phyloP scores from a whole-genome alignment of 2,797 vertebrate genomes.

The Amblyopsis hoosieri region DNA sequence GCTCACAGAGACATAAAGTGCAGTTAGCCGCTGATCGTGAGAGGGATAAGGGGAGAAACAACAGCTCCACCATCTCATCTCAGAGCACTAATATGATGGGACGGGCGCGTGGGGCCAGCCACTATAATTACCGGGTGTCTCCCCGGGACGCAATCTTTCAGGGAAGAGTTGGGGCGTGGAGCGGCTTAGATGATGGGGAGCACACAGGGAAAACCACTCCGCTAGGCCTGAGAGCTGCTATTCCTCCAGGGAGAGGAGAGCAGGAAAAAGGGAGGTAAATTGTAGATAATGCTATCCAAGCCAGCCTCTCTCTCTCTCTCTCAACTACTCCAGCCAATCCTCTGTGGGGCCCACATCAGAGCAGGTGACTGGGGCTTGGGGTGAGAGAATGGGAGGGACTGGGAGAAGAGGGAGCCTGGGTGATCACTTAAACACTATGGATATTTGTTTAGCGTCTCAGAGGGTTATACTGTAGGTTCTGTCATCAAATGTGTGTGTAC shows the following conservation, averaged over 20 bases:
- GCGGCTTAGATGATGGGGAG: constrained; percentile 63
- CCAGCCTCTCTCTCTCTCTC: constrained; percentile 69
- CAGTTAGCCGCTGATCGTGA: constrained; percentile 61
- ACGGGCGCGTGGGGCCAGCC: constrained; percentile 67
- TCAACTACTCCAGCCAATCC: too few species aligned
- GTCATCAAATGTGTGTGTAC: constrained; percentile 48
- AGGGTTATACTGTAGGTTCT: constrained; percentile 33
- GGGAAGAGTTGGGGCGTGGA: constrained; percentile 59
- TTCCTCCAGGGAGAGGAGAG: constrained; percentile 67
- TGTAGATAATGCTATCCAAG: constrained; percentile 75
- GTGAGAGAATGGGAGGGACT: constrained; percentile 47
- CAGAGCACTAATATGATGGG: constrained; percentile 76
- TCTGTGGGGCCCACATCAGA: constrained; percentile 73
- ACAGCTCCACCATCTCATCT: constrained; percentile 73
- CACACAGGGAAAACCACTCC: constrained; percentile 73
- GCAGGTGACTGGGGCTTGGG: constrained; percentile 62
- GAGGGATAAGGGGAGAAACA: constrained; percentile 73
- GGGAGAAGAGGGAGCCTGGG: constrained; percentile 41
- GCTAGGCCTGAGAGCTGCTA: constrained; percentile 71
- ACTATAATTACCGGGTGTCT: constrained; percentile 81
- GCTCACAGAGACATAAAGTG: constrained; percentile 38
- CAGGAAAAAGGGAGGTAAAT: constrained; percentile 70
- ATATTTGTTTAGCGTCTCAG: constrained; percentile 72
- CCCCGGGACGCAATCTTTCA: constrained; percentile 77
- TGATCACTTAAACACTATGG: constrained; percentile 66